Base-by-base conservation (phyloP, 2,113 vertebrate species). In the Centrocercus urophasianus region DNA sequence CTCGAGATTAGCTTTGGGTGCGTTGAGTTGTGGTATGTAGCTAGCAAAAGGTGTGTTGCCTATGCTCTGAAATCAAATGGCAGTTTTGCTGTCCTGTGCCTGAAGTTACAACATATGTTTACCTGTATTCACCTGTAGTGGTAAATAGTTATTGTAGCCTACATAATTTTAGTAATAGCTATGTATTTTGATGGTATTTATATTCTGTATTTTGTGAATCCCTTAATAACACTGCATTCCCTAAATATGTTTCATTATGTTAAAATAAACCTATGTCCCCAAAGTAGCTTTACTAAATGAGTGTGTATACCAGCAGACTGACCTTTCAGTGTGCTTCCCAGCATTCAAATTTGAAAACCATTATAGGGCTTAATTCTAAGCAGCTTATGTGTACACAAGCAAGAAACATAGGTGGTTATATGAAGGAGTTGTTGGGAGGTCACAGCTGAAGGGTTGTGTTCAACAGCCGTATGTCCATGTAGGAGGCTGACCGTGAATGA, bases 1-100 rank as follows among this genome's bases (percentile, higher is more conserved):
- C 95, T 92, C 89, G 73, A 97, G 98, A 98, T 98, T 96, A 98
- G 96, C 95, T 85, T 71, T 50, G 82, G 67, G 76, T 93, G 92
- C 79, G 75, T 96, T 57, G 36, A 60, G 56, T 82, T 93, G 63
- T 85, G 45, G 54, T 50, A 19, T 80, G 91, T 90, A 57, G 48
- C 95, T 95, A 93, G 45, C 45, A 92, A 93, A 57, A 66, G 2
- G 20, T 5, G 4, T 52, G 38, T 42, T 36, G 42, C 20, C 73
- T 54, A 57, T 79, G 54, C 10, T 91, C 28, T 79, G 13, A 83
- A 91, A 88, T 78, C 21, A 60, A 71, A 16, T 18, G 40, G 22
- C 40, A 30, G 12, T 10, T 34, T 13, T 59, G 20, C 24, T 20
- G 42, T 86, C 67, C 57, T 79, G 59, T 45, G 34, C 5, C 54